A percentile compares a stretch with the other conserved stretches of the same genome.
phyloP scores from a whole-genome alignment of 2,113 vertebrate species.

The Nesogale talazaci region DNA sequence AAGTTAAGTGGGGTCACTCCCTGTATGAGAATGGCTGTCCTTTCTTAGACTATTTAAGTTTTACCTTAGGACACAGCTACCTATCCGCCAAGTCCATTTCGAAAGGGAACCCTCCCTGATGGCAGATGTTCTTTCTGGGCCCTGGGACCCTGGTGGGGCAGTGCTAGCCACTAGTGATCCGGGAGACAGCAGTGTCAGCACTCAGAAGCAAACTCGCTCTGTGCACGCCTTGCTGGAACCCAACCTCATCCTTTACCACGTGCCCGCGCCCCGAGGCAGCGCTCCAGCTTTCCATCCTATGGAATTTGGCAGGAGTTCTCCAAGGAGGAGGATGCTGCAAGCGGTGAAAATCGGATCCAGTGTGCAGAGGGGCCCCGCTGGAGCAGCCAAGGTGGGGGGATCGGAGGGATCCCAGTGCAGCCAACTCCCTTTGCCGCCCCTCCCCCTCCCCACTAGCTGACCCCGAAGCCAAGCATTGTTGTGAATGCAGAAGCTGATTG shows the following conservation, averaged over 20 bases:
- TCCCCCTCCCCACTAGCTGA: background rate
- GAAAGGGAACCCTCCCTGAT: slow-evolving; percentile 77
- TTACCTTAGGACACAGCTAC: slow-evolving; percentile 68
- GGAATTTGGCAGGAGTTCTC: slow-evolving; percentile 21
- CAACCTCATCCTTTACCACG: background rate
- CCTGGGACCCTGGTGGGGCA: slow-evolving; percentile 36
- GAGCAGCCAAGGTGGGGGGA: background rate
- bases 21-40: slow-evolving; percentile 62
- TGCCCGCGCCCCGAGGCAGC: slow-evolving; percentile 13
- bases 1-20: slow-evolving; percentile 63
- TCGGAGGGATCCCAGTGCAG: background rate
- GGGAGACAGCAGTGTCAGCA: slow-evolving; percentile 12
- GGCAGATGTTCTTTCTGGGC: slow-evolving; percentile 59
- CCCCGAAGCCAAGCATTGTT: background rate
- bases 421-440: background rate
- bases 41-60: slow-evolving; percentile 68
- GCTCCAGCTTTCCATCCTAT: background rate
- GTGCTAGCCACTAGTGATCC: background rate
- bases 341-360: slow-evolving; percentile 23
- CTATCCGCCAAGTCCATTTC: slow-evolving; percentile 75
- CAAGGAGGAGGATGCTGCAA: background rate
- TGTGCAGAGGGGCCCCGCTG: background rate
- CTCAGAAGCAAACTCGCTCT: slow-evolving; percentile 44
- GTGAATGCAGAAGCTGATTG: background rate
- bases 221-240: background rate